Evolutionary conservation across 2,888 invertebrate species (phyloP), one percentile per base, ranked within the genome.

Genomic region (Scaptomyza flava): DNA sequence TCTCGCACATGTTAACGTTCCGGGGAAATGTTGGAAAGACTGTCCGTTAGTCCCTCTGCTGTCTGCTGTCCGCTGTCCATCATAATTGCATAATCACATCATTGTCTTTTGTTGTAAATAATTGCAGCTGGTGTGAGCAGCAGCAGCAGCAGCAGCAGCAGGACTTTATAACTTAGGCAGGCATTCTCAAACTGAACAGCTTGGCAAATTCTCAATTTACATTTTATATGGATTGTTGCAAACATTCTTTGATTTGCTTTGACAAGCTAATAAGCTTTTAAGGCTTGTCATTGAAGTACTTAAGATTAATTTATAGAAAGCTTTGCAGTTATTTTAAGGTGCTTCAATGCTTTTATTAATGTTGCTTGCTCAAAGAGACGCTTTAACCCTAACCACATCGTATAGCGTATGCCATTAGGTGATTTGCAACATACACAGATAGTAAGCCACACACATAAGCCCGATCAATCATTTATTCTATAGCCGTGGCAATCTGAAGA

Each of bases 401-500:
- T 20, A 14, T 42, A 41, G 41, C n/a, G 6, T 6, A 45, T 14
- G 23, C 51, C 64, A 56, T 69, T 60, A 53, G 45, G 12, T 56
- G 56, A 52, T 57, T 50, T 74, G 56, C 14, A 20, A 27, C 6
- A 27, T 27, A 17, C 3, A 3, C 17, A 41, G 17, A 17, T 6
- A 38, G 38, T 38, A 31, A 11, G 23, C n/a, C 14, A 30, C 34
- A 42, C 42, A 14, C 43, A 45, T 3, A 12, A 12, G 23, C 8
- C 58, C 64, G 57, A 76, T 76, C 75, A 77, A 76, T 76, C 72
- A 76, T 58, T 50, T 52, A 48, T 62, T 54, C 17, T 45, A 31
- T 53, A 66, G 76, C 76, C 83, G 78, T 68, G 81, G 52, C 74
- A 68, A 63, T 60, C 46, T 57, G 67, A 62, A 47, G 63, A 56